These are phyloP conservation scores for Ibidorhyncha struthersii DNA, from an alignment of 2,113 vertebrate species.

Conservation along the genomic window DNA sequence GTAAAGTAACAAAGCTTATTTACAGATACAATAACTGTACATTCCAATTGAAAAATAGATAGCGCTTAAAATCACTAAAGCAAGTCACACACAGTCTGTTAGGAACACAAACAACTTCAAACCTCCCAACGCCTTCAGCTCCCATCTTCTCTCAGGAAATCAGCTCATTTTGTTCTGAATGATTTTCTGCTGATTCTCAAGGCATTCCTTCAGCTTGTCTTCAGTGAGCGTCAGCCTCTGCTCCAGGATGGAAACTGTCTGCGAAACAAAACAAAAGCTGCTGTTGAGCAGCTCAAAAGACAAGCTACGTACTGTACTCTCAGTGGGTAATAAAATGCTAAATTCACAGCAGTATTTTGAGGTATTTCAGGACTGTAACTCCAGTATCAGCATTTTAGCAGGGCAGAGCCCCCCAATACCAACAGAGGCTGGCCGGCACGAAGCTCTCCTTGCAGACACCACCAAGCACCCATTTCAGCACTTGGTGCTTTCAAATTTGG, in stretches of 20 bases:
- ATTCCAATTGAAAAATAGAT: constrained; percentile 42
- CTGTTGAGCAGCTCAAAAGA: not conserved
- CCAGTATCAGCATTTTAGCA: not conserved
- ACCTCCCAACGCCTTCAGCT: constrained; percentile 24
- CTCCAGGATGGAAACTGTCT: constrained; percentile 86
- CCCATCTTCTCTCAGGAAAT: constrained; percentile 12
- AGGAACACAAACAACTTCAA: constrained; percentile 23
- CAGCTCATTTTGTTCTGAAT: constrained; percentile 71
- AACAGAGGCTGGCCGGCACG: not conserved
- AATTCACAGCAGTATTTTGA: not conserved
- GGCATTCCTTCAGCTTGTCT: constrained; percentile 94
- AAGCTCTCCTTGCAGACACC: not conserved
- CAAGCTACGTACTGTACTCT: not conserved
- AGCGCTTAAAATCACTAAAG: constrained; percentile 15
- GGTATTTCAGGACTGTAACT: not conserved
- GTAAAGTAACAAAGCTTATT: constrained; percentile 57
- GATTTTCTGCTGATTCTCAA: constrained; percentile 89
- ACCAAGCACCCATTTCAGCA: rapidly evolving
- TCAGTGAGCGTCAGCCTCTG: constrained; percentile 92
- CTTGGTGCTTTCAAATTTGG: not conserved
- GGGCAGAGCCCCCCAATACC: not conserved
- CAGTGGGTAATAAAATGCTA: not conserved
- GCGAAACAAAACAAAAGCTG: constrained; percentile 29
- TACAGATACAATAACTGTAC: constrained; percentile 53
- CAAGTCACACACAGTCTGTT: constrained; percentile 9